Conservation (phyloP, 1,140 invertebrate genomes). For the Prorops nasuta region DNA sequence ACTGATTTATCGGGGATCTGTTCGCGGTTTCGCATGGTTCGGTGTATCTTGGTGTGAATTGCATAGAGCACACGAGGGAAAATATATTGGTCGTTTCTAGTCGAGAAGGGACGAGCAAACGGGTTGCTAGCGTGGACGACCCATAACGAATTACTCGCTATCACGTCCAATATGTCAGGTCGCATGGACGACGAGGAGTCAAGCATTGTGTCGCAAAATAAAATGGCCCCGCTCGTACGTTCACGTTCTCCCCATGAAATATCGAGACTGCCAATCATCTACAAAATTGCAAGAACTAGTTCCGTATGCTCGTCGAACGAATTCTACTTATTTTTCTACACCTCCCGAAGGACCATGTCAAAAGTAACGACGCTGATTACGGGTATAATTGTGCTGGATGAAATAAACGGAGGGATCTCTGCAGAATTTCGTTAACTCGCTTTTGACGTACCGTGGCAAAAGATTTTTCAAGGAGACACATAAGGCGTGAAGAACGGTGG, state of each 20-base stretch:
- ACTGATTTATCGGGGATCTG: constrained; percentile 27
- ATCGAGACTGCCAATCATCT: too few species aligned
- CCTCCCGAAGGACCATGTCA: too few species aligned
- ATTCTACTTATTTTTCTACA: too few species aligned
- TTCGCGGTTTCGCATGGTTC: constrained; percentile 6
- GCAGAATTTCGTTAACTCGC: too few species aligned
- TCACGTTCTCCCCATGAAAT: not conserved
- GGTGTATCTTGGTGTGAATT: constrained; percentile 12
- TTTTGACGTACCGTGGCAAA: too few species aligned
- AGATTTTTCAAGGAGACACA: too few species aligned
- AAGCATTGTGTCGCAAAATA: constrained; percentile 31
- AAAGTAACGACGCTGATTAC: too few species aligned
- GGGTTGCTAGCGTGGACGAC: not conserved
- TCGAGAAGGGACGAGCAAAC: constrained; percentile 3
- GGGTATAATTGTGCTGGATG: too few species aligned
- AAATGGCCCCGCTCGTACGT: constrained; percentile 16
- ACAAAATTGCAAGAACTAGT: too few species aligned
- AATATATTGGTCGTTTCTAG: constrained; percentile 21
- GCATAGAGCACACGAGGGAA: constrained; percentile 10
- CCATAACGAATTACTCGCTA: constrained; percentile 32
- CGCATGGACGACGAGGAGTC: constrained; percentile 26
- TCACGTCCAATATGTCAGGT: constrained; percentile 31
- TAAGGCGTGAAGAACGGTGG: too few species aligned
- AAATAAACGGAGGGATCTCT: too few species aligned
- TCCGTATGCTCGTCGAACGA: too few species aligned